Conservation (phyloP, 2,888 invertebrate species). For the Tuta absoluta region DNA sequence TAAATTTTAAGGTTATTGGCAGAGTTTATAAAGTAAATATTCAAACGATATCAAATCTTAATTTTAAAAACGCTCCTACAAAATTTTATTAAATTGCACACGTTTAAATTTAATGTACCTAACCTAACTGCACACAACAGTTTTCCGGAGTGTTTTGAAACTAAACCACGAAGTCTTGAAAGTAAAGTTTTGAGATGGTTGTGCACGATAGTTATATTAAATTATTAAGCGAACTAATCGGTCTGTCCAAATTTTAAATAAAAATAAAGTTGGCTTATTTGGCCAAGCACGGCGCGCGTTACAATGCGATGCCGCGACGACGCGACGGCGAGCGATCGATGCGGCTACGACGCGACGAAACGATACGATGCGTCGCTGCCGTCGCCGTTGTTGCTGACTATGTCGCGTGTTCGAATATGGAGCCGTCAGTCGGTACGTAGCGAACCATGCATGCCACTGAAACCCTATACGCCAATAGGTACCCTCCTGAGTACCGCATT, state of each 20-base stretch:
- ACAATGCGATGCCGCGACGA: too few species aligned
- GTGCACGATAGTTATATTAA: conserved; percentile 76
- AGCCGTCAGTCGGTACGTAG: conserved; percentile 64
- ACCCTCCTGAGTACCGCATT: conserved; percentile 64
- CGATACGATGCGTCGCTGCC: conserved; percentile 29
- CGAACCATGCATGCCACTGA: conserved; percentile 65
- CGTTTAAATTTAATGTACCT: conserved; percentile 15
- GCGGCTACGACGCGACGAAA: conserved; percentile 27
- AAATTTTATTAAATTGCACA: conserved; percentile 18
- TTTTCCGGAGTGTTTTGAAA: conserved; percentile 16
- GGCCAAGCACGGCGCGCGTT: conserved; percentile 39
- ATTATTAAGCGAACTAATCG: conserved; percentile 62
- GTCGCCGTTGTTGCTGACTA: conserved; percentile 17
- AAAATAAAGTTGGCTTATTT: conserved; percentile 48
- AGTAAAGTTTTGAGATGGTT: conserved; percentile 70
- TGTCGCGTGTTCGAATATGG: conserved; percentile 51
- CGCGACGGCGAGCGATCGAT: conserved; percentile 28
- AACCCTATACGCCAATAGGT: conserved; percentile 68
- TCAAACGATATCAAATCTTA: conserved; percentile 13
- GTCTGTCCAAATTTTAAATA: conserved; percentile 64
- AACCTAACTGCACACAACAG: conserved; percentile 23
- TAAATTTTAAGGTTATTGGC: conserved; percentile 2
- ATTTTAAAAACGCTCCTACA: conserved; percentile 13
- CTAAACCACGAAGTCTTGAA: conserved; percentile 12
- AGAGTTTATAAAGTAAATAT: conserved; percentile 6